phyloP scores from a whole-genome alignment of 1,140 invertebrate species.

The Pogonomyrmex californicus region DNA sequence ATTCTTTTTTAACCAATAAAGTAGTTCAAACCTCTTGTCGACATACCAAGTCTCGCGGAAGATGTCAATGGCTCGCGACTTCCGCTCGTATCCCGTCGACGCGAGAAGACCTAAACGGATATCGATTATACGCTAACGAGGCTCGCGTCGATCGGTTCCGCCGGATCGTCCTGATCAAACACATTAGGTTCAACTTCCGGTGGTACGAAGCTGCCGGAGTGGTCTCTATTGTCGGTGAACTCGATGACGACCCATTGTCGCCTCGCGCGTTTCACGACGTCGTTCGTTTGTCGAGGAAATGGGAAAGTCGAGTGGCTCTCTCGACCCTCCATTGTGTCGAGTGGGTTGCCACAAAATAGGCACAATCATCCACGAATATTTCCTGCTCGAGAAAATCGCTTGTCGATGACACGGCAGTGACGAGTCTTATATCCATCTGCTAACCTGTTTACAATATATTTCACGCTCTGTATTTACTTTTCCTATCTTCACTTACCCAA shows the following conservation, averaged over 20 bases:
- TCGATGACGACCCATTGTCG: conserved; percentile 72
- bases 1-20: not conserved
- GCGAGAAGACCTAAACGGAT: conserved; percentile 70
- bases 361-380: conserved; percentile 65
- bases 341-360: conserved; percentile 49
- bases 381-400: conserved; percentile 61
- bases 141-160: conserved; percentile 25
- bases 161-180: conserved; percentile 76
- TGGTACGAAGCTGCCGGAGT: conserved; percentile 62
- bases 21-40: not conserved
- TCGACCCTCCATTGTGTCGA: conserved; percentile 67
- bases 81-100: conserved; percentile 3
- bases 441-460: conserved; percentile 10
- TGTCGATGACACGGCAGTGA: conserved; percentile 17
- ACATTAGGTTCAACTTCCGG: conserved; percentile 77
- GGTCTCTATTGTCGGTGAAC: conserved; percentile 55
- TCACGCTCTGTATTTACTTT: not conserved
- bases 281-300: conserved; percentile 76
- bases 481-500: not conserved
- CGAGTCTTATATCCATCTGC: conserved; percentile 16
- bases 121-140: conserved; percentile 72
- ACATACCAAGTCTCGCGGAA: conserved; percentile 19
- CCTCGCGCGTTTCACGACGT: conserved; percentile 49
- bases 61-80: not conserved
- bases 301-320: conserved; percentile 77